Conservation (phyloP, 2,888 invertebrate genomes). For the Pseudoips prasinana region DNA sequence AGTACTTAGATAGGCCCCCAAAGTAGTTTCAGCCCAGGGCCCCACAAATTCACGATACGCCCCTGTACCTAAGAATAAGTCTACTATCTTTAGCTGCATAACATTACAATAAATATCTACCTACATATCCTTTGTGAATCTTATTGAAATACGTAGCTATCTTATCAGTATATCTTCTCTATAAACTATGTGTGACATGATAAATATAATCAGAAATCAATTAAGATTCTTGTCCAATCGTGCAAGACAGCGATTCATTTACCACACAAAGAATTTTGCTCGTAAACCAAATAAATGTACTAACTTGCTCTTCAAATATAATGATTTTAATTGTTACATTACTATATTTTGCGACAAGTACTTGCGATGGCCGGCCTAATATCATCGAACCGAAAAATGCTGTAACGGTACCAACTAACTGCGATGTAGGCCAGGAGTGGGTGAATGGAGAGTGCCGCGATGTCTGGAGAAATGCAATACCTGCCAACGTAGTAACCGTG, state of each 20-base stretch:
- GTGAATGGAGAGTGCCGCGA: conserved; percentile 32
- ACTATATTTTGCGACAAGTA: conserved; percentile 17
- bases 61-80: no score
- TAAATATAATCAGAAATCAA: conserved; percentile 43
- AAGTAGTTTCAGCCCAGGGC: no score
- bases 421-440: conserved; percentile 21
- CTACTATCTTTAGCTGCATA: no score
- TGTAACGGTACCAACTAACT: conserved; percentile 39
- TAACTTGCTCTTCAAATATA: conserved; percentile 5
- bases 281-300: background rate
- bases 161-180: conserved; percentile 34
- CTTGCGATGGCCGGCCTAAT: conserved; percentile 24
- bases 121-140: no score
- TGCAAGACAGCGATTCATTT: conserved; percentile 1
- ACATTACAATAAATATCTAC: no score
- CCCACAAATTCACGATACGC: no score
- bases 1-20: no score
- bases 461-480: conserved; percentile 14
- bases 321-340: conserved; percentile 23
- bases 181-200: conserved; percentile 27
- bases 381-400: conserved; percentile 22
- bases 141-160: no score
- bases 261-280: background rate
- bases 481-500: conserved; percentile 29
- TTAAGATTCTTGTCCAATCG: conserved; percentile 33